Evolutionary conservation across 1,140 invertebrate genomes (phyloP), one percentile per base, ranked within the genome.

Genomic region (Diorhabda sublineata): DNA sequence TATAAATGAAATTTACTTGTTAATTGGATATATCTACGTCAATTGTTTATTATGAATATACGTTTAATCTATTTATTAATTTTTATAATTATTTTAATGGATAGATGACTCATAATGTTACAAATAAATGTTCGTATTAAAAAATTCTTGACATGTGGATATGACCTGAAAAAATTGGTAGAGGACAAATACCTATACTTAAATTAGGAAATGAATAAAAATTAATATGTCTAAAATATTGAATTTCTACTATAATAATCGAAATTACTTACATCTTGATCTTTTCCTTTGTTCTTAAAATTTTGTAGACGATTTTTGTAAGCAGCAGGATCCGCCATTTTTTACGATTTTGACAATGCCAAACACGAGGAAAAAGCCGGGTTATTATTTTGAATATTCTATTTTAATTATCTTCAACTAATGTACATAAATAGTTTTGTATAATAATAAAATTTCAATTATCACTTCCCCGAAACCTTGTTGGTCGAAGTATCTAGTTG

Each of bases 271-370:
- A 97, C 95, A 85, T 97, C 95, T 83, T 94, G 92, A 87, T 97
- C 94, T 87, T 96, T 97, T 77, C 94, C 94, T 89, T 96, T 96
- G 86, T 97, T 96, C 90, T 97, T 97, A 83, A 96, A 97, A 82
- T 92, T 91, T 85, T 94, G 90, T 86, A 93, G 90, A 82, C 94
- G 90, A 86, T 87, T 89, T 86, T 91, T 90, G 83, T 84, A 85
- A 61, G 47, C 52, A 84, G 85, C 85, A 83, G 88, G 87, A 81
- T 91, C 90, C 87, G 90, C 90, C 90, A 92, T 92, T 90, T 89
- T 66, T 91, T 83, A 80, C 78, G 81, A 84, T 83, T 78, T 76
- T 76, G 77, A 78, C 74, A 80, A 74, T 72, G 76, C 9, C 67
- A 66, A 70, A 69, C 66, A 71, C 65, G 69, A 68, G 67, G 73